Base-by-base conservation (phyloP, 2,113 vertebrate genomes). In the Nycticorax nycticorax region DNA sequence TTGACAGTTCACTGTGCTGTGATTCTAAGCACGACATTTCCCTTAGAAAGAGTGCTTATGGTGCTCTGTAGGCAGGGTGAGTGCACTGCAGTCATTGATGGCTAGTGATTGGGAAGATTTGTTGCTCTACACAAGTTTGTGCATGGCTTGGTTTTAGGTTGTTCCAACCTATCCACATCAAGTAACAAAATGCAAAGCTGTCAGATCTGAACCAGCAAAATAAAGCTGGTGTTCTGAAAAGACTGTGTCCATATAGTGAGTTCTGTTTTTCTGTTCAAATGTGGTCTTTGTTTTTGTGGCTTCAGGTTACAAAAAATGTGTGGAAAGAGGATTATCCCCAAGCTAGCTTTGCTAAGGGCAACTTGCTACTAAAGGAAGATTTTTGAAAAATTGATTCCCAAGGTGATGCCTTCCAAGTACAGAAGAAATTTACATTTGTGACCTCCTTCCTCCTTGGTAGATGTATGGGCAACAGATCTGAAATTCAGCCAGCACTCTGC, bases 11-110 rank as follows among this genome's bases (percentile, higher is more conserved):
- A 15, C 72, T 68, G 2, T 60, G 32, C 56, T 80, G 85, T 94
- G 85, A 95, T 92, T 96, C 69, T 96, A 93, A 92, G 86, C 79
- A 12, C 12, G 80, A 55, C 32, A 28, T 86, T 96, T 95, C 71
- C 63, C 52, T 90, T 85, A 81, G 84, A 87, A 93, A 96, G 50
- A 35, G 63, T 55, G 63, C 59, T 55, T 35, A 45, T 20, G 33
- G 43, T 60, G 52, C 76, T 68, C 17, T 69, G 47, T 30, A 67
- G 77, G 37, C 63, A 79, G 63, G 69, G 62, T 55, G 79, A 89
- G 37, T 56, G 78, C 59, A 52, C 75, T 92, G 72, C 85, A 71
- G 72, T 68, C 60, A 41, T 2, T 68, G 73, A 48, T 89, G 60
- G 43, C 60, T 60, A 60, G 52, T 62, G 79, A 86, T 55, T 93